Conservation (phyloP, 2,113 vertebrate species). For the Pantherophis guttatus region DNA sequence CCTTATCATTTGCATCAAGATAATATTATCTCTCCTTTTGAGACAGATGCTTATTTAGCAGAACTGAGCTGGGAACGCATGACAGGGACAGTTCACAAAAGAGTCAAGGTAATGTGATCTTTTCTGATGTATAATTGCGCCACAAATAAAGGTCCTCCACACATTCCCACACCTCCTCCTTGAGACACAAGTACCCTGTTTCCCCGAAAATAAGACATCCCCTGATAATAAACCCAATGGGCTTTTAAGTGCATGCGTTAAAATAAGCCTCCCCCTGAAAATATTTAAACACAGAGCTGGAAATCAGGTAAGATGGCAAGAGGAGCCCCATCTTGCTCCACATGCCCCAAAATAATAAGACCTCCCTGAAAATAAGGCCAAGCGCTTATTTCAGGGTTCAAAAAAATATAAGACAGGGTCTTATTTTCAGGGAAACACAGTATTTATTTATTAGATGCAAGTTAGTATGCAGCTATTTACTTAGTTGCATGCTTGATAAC, state of each 20-base stretch:
- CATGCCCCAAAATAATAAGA: no score
- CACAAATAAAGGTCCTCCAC: neutral
- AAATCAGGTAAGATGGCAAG: no score
- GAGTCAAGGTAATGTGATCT: neutral
- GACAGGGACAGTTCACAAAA: neutral
- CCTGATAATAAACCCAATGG: no score
- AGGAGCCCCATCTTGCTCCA: no score
- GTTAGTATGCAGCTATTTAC: neutral
- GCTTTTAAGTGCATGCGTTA: no score
- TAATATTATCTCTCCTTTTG: conserved; percentile 23
- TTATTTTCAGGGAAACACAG: no score
- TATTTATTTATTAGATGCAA: neutral
- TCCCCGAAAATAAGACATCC: no score
- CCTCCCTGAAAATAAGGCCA: no score
- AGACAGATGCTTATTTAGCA: conserved; percentile 2
- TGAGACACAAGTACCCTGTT: neutral
- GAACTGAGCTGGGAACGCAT: neutral
- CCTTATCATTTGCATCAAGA: conserved; percentile 23
- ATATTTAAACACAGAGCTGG: no score
- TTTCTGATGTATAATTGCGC: neutral
- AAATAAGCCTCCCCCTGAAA: no score
- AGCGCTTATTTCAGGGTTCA: no score
- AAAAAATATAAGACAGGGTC: no score
- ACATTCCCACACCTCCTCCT: neutral
- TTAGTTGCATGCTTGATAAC: neutral